Conservation (phyloP, 2,797 vertebrate genomes). For the Cyclopterus lumpus region DNA sequence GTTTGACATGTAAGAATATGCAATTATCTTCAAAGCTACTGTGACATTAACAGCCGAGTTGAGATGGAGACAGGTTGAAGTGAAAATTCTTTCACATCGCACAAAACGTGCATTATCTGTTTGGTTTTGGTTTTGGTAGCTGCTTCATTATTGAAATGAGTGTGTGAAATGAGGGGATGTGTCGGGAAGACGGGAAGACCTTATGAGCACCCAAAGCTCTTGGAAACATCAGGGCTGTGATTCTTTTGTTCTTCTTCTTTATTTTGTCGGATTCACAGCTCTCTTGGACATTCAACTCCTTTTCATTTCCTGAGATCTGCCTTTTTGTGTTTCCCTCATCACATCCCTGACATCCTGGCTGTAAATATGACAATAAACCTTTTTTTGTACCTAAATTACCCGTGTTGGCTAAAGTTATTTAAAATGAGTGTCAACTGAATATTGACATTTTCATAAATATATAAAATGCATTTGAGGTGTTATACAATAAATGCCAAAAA, state of each 20-base stretch:
- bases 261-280: slow-evolving; percentile 38
- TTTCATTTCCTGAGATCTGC: slow-evolving; percentile 39
- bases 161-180: neutral
- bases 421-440: neutral
- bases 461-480: neutral
- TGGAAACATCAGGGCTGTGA: slow-evolving; percentile 35
- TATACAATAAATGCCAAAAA: neutral
- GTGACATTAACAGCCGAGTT: slow-evolving; percentile 8
- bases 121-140: slow-evolving; percentile 14
- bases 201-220: slow-evolving; percentile 34
- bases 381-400: slow-evolving; percentile 65
- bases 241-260: slow-evolving; percentile 19
- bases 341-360: slow-evolving; percentile 54
- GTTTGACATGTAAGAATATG: slow-evolving; percentile 21
- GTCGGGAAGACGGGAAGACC: neutral
- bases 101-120: neutral
- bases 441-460: neutral
- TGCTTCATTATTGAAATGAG: slow-evolving; percentile 23
- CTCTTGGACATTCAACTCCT: slow-evolving; percentile 21
- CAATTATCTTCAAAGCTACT: slow-evolving; percentile 46
- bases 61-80: neutral
- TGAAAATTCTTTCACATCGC: slow-evolving; percentile 5
- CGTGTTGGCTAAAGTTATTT: slow-evolving; percentile 1
- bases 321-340: slow-evolving; percentile 54
- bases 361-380: slow-evolving; percentile 80